A percentile compares a stretch with the other conserved stretches of the same genome.
These are phyloP conservation scores for Archips xylosteana DNA, from an alignment of 2,888 invertebrate species.

Conservation along the genomic window DNA sequence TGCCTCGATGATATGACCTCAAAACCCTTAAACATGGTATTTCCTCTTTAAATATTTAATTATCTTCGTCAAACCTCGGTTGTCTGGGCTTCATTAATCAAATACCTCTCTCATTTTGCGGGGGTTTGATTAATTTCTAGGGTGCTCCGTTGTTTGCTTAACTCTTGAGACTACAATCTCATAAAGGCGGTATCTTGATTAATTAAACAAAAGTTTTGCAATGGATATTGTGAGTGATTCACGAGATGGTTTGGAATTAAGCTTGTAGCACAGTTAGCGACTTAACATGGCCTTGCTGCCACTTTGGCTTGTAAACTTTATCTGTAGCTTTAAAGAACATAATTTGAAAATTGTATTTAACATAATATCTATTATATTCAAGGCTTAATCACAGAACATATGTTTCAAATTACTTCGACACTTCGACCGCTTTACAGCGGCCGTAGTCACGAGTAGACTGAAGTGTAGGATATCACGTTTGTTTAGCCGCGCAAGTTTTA, in stretches of 20 bases:
- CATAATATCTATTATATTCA: neutral
- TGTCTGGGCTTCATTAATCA: conserved; percentile 43
- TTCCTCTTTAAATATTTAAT: conserved; percentile 26
- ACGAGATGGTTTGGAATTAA: conserved; percentile 20
- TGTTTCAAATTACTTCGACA: no score
- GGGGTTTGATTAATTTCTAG: conserved; percentile 50
- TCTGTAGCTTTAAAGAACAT: neutral
- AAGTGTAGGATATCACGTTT: no score
- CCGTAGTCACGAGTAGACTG: no score
- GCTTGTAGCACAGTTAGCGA: conserved; percentile 4
- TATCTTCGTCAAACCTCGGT: conserved; percentile 20
- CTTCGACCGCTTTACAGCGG: no score
- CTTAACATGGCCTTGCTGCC: neutral
- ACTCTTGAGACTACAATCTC: conserved; percentile 41
- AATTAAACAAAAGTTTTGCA: conserved; percentile 48
- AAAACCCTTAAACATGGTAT: conserved; percentile 11
- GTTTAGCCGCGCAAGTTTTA: no score
- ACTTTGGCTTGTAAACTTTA: neutral
- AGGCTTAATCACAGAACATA: no score
- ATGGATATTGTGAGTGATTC: conserved; percentile 41
- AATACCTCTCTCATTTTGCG: conserved; percentile 31
- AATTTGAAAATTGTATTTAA: neutral
- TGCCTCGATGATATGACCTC: neutral
- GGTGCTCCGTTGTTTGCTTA: conserved; percentile 43
- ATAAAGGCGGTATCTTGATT: conserved; percentile 48